These are phyloP conservation scores for Saturnia japonica DNA, from an alignment of 2,888 invertebrate genomes.

Conservation along the genomic window DNA sequence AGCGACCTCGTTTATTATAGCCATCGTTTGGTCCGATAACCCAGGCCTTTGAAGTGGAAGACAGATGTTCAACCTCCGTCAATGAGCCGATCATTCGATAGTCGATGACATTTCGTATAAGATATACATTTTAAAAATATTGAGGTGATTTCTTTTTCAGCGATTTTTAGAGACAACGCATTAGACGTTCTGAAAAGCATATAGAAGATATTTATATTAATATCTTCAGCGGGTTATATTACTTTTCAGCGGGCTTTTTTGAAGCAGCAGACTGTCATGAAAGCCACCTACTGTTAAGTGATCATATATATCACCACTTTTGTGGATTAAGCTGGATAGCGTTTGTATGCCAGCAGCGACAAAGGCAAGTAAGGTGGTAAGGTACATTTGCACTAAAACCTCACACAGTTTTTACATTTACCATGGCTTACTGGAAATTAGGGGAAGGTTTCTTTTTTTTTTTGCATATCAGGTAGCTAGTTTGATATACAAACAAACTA, in stretches of 20 bases:
- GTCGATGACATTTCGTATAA: conserved; percentile 2
- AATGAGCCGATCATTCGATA: conserved; percentile 3
- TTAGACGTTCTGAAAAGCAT: background rate
- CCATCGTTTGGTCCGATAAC: conserved; percentile 9
- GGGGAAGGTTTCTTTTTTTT: background rate
- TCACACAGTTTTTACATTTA: background rate
- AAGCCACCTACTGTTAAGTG: background rate
- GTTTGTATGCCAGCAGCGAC: background rate
- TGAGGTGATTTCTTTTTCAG: background rate
- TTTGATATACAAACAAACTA: background rate
- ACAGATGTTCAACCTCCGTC: conserved; percentile 9
- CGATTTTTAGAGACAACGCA: background rate
- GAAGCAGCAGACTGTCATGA: background rate
- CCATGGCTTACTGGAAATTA: background rate
- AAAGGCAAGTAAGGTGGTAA: background rate
- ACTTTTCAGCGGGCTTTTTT: background rate
- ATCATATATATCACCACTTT: background rate
- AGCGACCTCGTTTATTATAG: background rate
- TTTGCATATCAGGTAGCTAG: background rate
- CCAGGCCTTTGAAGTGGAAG: background rate
- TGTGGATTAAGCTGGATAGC: background rate
- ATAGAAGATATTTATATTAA: background rate
- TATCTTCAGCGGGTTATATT: background rate
- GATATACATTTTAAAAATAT: background rate
- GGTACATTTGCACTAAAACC: background rate